These are phyloP conservation scores for Lutraria rhynchaena DNA, from an alignment of 1,140 invertebrate species.

Conservation along the genomic window DNA sequence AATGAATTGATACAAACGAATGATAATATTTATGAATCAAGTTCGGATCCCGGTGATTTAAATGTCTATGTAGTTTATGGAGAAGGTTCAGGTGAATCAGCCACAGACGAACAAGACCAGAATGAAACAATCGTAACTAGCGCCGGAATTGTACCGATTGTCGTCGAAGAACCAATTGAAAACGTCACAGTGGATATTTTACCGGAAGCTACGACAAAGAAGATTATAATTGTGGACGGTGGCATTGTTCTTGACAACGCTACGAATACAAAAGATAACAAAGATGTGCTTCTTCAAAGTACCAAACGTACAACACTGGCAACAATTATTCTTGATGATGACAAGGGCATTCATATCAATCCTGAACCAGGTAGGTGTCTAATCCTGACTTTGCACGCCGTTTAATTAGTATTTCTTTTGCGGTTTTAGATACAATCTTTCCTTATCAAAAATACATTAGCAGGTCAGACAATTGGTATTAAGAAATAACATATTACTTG, in stretches of 20 bases:
- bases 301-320: background rate
- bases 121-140: background rate
- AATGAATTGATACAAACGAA: background rate
- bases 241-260: background rate
- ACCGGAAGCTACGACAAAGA: background rate
- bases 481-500: too few species aligned
- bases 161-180: conserved; percentile 14
- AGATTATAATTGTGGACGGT: conserved; percentile 6
- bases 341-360: background rate
- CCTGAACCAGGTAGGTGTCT: background rate
- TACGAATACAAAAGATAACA: background rate
- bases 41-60: background rate
- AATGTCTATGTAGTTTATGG: conserved; percentile 9
- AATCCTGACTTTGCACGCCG: background rate
- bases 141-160: background rate
- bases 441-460: too few species aligned
- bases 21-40: background rate
- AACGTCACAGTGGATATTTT: conserved; percentile 34
- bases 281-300: background rate
- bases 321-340: background rate
- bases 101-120: conserved; percentile 3
- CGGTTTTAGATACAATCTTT: background rate
- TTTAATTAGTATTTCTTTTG: background rate
- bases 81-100: conserved; percentile 43
- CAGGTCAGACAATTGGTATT: too few species aligned